Evolutionary conservation across 2,888 invertebrate genomes (phyloP), one percentile per base, ranked within the genome.

Genomic region (Ophion obscuratus): DNA sequence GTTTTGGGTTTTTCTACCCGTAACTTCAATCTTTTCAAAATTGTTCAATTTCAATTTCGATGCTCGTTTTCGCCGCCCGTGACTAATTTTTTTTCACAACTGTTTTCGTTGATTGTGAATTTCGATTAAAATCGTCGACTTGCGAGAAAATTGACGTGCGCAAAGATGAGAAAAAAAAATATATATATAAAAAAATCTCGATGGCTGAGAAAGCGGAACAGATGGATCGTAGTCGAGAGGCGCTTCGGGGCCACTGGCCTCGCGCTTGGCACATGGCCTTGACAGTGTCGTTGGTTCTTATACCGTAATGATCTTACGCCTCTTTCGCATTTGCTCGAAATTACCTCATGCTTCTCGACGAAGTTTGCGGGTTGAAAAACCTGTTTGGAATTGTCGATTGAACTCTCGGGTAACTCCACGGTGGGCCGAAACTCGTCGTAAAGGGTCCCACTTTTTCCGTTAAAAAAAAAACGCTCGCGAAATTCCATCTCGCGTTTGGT

Each of bases 221-320:
- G 44, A 57, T 53, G 61, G 59, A 53, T n/a, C 66, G 67, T 78
- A 76, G 70, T 17, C 44, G 20, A 83, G 40, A 64, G 36, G 62
- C 17, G 68, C 47, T 74, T 64, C 17, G 84, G 78, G 86, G 86
- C 86, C 86, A 86, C 81, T 86, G 86, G 86, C 86, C 86, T 70
- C 81, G 78, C 47, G 61, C 84, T 81, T 81, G 78, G 86, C 66
- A 81, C 84, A 79, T 86, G 86, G 81, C 86, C 86, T 86, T 86
- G 84, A 76, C 84, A 75, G 78, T 81, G 78, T 83, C 86, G 70
- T 75, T 78, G 61, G 47, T 76, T 61, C 71, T 76, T 66, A 75
- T 73, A 67, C 40, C 20, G 61, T 20, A 68, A 75, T 53, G 62
- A 76, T 76, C 68, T 68, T 62, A 61, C 61, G 20, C 71, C 27